Conservation (phyloP, 2,797 vertebrate species). For the Siniperca obscura region DNA sequence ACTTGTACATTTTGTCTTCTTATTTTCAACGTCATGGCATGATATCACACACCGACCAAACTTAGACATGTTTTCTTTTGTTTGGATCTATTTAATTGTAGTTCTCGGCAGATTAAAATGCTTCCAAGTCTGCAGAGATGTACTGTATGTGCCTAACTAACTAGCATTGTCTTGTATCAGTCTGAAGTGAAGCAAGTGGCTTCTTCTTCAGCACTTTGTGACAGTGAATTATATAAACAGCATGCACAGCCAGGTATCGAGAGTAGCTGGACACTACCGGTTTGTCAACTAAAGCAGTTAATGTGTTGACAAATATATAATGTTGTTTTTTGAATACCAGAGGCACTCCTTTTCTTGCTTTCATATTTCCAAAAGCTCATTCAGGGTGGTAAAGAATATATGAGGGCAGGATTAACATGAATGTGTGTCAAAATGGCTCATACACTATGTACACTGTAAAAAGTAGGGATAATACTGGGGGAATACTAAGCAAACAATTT, state of each 20-base stretch:
- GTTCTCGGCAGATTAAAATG: slow-evolving; percentile 78
- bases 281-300: slow-evolving; percentile 54
- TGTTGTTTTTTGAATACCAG: slow-evolving; percentile 37
- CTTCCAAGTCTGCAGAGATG: slow-evolving; percentile 83
- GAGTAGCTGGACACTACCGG: slow-evolving; percentile 52
- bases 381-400: slow-evolving; percentile 23
- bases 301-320: slow-evolving; percentile 52
- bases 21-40: slow-evolving; percentile 59
- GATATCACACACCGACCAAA: slow-evolving; percentile 59
- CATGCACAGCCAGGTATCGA: slow-evolving; percentile 71
- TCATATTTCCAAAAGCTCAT: slow-evolving; percentile 52
- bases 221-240: slow-evolving; percentile 72
- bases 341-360: slow-evolving; percentile 38
- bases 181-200: slow-evolving; percentile 61
- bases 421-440: slow-evolving; percentile 36
- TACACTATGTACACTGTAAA: slow-evolving; percentile 38
- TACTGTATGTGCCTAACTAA: slow-evolving; percentile 86
- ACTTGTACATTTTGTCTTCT: slow-evolving; percentile 55
- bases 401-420: slow-evolving; percentile 45
- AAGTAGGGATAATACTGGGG: slow-evolving; percentile 13
- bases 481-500: slow-evolving; percentile 28
- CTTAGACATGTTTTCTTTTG: slow-evolving; percentile 42
- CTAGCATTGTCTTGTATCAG: slow-evolving; percentile 80
- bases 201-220: slow-evolving; percentile 68
- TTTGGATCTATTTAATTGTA: slow-evolving; percentile 75